These are phyloP conservation scores for Tiliacea aurago DNA, from an alignment of 2,888 invertebrate genomes.

Conservation along the genomic window DNA sequence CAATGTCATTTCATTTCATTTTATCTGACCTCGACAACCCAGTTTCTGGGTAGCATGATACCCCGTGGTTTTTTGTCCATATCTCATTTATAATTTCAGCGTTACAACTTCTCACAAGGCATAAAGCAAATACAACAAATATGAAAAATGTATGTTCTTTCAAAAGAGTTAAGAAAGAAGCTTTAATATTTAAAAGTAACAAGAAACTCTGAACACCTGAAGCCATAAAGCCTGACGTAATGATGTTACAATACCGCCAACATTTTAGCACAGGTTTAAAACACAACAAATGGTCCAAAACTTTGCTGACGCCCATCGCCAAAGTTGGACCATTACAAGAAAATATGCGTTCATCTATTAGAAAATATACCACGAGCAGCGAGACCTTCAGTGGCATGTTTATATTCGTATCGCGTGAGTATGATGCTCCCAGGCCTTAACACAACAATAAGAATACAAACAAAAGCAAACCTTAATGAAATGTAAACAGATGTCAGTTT, in stretches of 20 bases:
- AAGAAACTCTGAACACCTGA: slow-evolving; percentile 54
- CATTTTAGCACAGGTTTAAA: slow-evolving; percentile 73
- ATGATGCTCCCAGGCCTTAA: slow-evolving; percentile 67
- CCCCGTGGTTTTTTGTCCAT: not conserved
- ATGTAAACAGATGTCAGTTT: slow-evolving; percentile 73
- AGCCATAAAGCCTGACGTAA: slow-evolving; percentile 60
- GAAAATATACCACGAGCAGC: slow-evolving; percentile 80
- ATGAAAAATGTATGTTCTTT: slow-evolving; percentile 25
- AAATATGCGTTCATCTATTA: slow-evolving; percentile 88
- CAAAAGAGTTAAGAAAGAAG: slow-evolving; percentile 47
- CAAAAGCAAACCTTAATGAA: slow-evolving; percentile 74
- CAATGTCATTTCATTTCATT: no score
- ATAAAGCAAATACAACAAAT: slow-evolving; percentile 11
- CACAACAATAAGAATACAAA: slow-evolving; percentile 59
- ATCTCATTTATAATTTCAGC: not conserved
- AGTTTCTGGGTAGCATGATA: no score
- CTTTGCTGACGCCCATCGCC: slow-evolving; percentile 75
- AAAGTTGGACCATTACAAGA: slow-evolving; percentile 87
- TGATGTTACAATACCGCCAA: slow-evolving; percentile 63
- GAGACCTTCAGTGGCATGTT: slow-evolving; percentile 78
- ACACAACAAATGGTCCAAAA: slow-evolving; percentile 77
- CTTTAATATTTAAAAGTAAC: slow-evolving; percentile 50
- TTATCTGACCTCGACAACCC: no score
- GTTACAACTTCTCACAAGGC: not conserved
- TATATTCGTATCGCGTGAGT: slow-evolving; percentile 83